Percentiles rank a stretch among this genome's conserved stretches.
Evolutionary conservation across 2,888 invertebrate genomes (phyloP).

Genomic region (Brenthis daphne): DNA sequence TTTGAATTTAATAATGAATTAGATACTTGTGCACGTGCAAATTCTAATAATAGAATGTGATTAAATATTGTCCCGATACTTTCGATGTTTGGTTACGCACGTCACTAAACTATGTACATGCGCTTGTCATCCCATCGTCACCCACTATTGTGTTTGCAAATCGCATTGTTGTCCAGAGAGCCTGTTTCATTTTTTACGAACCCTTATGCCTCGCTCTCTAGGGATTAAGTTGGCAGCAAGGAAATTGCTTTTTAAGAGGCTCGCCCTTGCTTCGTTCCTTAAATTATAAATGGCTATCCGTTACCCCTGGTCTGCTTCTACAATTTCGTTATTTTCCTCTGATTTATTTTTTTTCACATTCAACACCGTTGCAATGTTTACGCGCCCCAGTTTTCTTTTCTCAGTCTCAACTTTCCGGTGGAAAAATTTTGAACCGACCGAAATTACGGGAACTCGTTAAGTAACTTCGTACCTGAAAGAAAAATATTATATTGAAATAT

Average conservation of each 20-base stretch:
- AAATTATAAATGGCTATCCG: constrained; percentile 46
- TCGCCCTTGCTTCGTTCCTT: constrained; percentile 41
- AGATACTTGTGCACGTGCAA: background rate
- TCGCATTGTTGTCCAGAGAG: constrained; percentile 58
- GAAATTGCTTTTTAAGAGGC: constrained; percentile 47
- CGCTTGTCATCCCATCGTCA: constrained; percentile 38
- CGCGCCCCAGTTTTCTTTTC: constrained; percentile 31
- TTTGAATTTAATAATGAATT: background rate
- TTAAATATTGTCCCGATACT: constrained; percentile 22
- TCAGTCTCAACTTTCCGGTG: constrained; percentile 26
- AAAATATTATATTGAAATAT: constrained; percentile 22
- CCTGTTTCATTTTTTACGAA: constrained; percentile 53
- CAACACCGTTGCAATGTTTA: constrained; percentile 26
- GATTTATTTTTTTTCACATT: constrained; percentile 31
- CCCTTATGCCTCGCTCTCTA: constrained; percentile 44
- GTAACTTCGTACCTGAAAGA: constrained; percentile 12
- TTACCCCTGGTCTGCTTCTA: constrained; percentile 37
- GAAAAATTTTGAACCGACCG: constrained; percentile 27
- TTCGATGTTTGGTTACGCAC: constrained; percentile 47
- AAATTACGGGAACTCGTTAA: constrained; percentile 25
- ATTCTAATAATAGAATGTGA: background rate
- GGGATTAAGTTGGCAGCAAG: constrained; percentile 46
- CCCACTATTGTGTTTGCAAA: constrained; percentile 54
- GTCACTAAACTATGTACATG: constrained; percentile 41
- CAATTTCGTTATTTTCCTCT: constrained; percentile 37